Percentiles rank a stretch among this genome's conserved stretches.
Evolutionary conservation across 2,113 vertebrate species (phyloP).

Genomic region (Microcebus murinus): DNA sequence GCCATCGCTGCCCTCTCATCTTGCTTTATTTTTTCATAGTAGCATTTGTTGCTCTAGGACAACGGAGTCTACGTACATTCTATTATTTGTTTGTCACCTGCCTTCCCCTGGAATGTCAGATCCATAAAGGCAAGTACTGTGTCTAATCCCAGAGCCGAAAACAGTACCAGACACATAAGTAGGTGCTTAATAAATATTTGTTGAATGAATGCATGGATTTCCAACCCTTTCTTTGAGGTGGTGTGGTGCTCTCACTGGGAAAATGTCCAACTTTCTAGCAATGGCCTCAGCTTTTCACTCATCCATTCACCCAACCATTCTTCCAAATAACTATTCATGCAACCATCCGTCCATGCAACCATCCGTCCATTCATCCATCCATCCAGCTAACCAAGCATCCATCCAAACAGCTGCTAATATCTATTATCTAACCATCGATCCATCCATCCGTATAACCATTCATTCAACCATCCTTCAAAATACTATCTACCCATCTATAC

Average conservation of each 20-base stretch:
- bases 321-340: too few species aligned
- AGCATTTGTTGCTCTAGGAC: not conserved
- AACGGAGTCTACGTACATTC: not conserved
- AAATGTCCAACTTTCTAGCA: conserved; percentile 42
- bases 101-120: conserved; percentile 25
- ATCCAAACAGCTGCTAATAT: not conserved
- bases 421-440: too few species aligned
- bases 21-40: too few species aligned
- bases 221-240: conserved; percentile 54
- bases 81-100: conserved; percentile 13
- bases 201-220: conserved; percentile 55
- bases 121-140: not conserved
- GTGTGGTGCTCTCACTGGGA: conserved; percentile 68
- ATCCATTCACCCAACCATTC: not conserved
- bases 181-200: conserved; percentile 60
- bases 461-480: not conserved
- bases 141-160: conserved; percentile 43
- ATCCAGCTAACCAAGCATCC: not conserved
- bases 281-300: conserved; percentile 62
- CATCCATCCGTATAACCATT: not conserved
- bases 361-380: not conserved
- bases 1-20: too few species aligned
- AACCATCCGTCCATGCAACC: not conserved
- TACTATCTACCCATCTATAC: too few species aligned
- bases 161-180: conserved; percentile 39